These are phyloP conservation scores for Drosophila guanche DNA, from an alignment of 1,140 invertebrate genomes.

Conservation along the genomic window DNA sequence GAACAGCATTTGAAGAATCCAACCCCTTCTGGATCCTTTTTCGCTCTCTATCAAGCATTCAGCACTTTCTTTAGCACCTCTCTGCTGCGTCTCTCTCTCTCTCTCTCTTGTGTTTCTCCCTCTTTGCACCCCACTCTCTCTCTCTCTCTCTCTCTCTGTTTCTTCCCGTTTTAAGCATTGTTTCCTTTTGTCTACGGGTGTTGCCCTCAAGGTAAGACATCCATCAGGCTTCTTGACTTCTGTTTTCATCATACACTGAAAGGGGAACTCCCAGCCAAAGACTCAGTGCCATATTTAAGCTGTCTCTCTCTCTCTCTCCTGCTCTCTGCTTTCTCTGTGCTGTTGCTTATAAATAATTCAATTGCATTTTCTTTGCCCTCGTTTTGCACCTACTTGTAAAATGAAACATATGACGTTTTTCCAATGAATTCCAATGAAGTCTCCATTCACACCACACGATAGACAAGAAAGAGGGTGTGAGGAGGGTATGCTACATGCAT, in stretches of 20 bases:
- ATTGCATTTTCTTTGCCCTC: constrained; percentile 34
- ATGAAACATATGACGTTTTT: constrained; percentile 34
- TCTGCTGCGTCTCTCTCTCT: too few relatives aligned
- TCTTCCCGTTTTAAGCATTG: not conserved
- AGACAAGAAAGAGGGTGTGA: too few relatives aligned
- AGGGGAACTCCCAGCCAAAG: not conserved
- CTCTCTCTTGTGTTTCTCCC: too few relatives aligned
- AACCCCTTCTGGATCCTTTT: too few relatives aligned
- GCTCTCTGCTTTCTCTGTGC: not conserved
- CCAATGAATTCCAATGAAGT: constrained; percentile 41
- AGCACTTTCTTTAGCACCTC: too few relatives aligned
- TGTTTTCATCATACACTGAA: not conserved
- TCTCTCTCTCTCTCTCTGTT: too few relatives aligned
- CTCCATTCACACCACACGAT: too few relatives aligned
- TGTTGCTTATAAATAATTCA: constrained; percentile 43
- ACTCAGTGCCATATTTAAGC: not conserved
- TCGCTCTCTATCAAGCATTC: too few relatives aligned
- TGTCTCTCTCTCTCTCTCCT: too few relatives aligned
- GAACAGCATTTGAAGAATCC: constrained; percentile 17
- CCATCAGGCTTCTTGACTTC: constrained; percentile 15
- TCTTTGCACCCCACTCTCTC: too few relatives aligned
- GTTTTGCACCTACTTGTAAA: constrained; percentile 13
- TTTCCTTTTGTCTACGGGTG: constrained; percentile 4
- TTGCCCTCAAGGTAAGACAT: constrained; percentile 29
- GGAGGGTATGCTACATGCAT: too few relatives aligned